phyloP scores from a whole-genome alignment of 2,797 vertebrate genomes.

The Myotis vivesi region DNA sequence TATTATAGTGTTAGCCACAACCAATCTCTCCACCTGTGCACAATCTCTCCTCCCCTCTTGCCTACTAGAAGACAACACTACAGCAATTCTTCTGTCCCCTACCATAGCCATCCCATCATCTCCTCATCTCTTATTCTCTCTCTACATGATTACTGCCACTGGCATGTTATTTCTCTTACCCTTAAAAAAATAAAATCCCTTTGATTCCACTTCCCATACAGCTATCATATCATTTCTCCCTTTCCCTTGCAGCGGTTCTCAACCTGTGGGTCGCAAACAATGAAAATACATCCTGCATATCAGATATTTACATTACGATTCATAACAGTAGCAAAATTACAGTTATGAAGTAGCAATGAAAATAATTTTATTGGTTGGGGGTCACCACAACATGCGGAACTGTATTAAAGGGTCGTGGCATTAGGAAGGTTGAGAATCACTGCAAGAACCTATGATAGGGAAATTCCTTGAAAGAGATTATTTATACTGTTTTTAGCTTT shows the following conservation, averaged over 20 bases:
- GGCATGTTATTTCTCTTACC: neutral
- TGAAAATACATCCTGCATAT: too few species aligned
- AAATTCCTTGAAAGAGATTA: neutral
- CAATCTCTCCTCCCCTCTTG: neutral
- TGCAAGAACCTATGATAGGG: neutral
- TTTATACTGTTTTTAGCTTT: neutral
- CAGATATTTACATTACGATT: too few species aligned
- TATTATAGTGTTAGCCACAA: neutral
- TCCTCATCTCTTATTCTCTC: neutral
- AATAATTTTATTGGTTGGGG: too few species aligned
- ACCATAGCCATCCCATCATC: neutral
- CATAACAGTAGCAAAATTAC: too few species aligned
- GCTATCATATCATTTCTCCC: neutral
- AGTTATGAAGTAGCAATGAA: too few species aligned
- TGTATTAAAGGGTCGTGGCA: too few species aligned
- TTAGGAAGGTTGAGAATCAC: too few species aligned
- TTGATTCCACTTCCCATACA: neutral
- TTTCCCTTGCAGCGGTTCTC: too few species aligned
- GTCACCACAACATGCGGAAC: too few species aligned
- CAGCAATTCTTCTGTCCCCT: neutral
- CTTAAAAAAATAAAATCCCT: neutral
- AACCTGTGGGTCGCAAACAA: too few species aligned
- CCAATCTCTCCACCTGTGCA: neutral
- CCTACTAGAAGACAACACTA: neutral
- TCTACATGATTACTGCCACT: neutral